Base-by-base conservation (phyloP, 2,797 vertebrate genomes). In the Hypotaenidia philippensis region DNA sequence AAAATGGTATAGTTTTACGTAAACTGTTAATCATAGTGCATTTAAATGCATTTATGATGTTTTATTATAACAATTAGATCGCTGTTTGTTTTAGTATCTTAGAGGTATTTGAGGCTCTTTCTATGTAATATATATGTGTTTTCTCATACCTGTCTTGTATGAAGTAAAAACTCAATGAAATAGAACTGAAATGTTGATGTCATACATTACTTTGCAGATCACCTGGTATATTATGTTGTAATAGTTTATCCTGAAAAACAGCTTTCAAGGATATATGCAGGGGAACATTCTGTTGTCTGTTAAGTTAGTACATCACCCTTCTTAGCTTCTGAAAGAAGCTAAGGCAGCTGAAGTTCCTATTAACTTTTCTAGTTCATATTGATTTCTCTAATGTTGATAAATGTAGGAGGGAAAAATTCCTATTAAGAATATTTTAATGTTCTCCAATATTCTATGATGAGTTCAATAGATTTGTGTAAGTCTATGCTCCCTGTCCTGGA, bases 351-450 rank as follows among this genome's bases (percentile, higher is more conserved):
- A 87, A 87, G 45, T 69, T 34, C 41, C 5, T 87, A 52, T 22
- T 92, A 79, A 68, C 41, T 93, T 71, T 79, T 17, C 60, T 92
- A 56, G 49, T 76, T 32, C 50, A 19, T 76, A 91, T 52, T 78
- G 91, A 77, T 90, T 89, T 92, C 88, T 83, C 60, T 92, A 47
- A 88, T 81, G 72, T 75, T 90, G 93, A 83, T 94, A 75, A 94
- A 90, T 93, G 53, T 87, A 57, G 57, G 57, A 83, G n/a, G 53
- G 38, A 85, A 85, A n/a, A 89, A 83, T 50, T 91, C 16, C 64
- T 71, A 61, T 79, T 84, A 83, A 77, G 71, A 87, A 71, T 89
- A 70, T 80, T 82, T 61, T 77, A 3, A 74, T 45, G 60, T 87
- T 87, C 40, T 93, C 45, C 47, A 29, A 0, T 93, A 50, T 71